These are phyloP conservation scores for Zootermopsis nevadensis DNA, from an alignment of 2,888 invertebrate genomes.

Conservation along the genomic window DNA sequence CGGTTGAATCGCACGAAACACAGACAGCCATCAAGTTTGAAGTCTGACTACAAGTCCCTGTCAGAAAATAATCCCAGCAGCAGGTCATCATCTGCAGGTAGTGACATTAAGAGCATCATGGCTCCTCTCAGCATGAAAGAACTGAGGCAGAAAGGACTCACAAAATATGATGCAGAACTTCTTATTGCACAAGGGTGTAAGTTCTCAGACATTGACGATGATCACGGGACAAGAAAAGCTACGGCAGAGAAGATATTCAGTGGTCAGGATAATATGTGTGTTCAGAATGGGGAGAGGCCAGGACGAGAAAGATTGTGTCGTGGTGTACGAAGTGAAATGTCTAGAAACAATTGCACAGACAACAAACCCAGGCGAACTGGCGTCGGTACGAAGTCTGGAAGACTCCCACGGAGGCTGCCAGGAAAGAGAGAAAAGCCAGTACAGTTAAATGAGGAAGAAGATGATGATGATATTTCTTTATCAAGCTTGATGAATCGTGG, in stretches of 20 bases:
- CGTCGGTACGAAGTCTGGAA: conserved; percentile 20
- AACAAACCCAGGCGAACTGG: conserved; percentile 12
- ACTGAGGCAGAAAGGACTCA: conserved; percentile 84
- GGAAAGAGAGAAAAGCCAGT: conserved; percentile 37
- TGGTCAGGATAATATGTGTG: not conserved
- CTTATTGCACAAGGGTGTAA: conserved; percentile 84
- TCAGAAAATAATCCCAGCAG: conserved; percentile 48
- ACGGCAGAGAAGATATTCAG: conserved; percentile 47
- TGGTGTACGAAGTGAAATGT: conserved; percentile 53
- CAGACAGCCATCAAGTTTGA: conserved; percentile 59
- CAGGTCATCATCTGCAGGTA: conserved; percentile 51
- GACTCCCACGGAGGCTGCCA: conserved; percentile 28
- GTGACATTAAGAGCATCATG: conserved; percentile 64
- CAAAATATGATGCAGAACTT: conserved; percentile 89
- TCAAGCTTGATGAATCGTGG: conserved; percentile 45
- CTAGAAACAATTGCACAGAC: conserved; percentile 1
- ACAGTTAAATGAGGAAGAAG: conserved; percentile 36
- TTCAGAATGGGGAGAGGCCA: conserved; percentile 27
- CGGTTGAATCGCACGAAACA: conserved; percentile 87
- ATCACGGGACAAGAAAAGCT: conserved; percentile 45
- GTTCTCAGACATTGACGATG: conserved; percentile 72
- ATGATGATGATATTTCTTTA: conserved; percentile 52
- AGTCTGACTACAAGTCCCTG: conserved; percentile 47
- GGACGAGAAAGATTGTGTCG: conserved; percentile 44
- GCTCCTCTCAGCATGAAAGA: conserved; percentile 86